Conservation (phyloP, 37 sponge, comb jelly and placozoan genomes). For the Chondrilla cf. caribensis region DNA sequence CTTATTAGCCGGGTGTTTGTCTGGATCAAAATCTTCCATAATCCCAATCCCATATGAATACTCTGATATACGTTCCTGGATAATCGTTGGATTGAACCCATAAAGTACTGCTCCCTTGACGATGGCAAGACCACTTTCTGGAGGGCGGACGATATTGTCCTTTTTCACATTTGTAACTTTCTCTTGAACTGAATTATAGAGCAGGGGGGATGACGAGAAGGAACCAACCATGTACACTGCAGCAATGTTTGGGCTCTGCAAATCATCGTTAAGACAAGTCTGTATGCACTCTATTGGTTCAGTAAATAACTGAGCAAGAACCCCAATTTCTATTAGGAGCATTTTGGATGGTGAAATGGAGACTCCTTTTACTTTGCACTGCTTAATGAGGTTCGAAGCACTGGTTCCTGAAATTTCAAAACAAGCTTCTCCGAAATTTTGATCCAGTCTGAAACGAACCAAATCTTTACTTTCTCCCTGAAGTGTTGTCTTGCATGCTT, state of each 20-base stretch:
- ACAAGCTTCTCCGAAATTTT: neutral
- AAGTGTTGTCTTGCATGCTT: neutral
- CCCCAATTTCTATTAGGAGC: neutral
- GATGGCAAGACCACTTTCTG: conserved; percentile 7
- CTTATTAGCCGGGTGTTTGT: neutral
- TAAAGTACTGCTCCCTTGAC: conserved; percentile 1
- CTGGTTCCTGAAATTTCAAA: neutral
- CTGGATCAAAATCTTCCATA: neutral
- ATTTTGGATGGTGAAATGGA: no score
- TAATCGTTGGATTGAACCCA: neutral
- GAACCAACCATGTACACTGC: conserved; percentile 23
- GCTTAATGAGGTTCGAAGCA: neutral
- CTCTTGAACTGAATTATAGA: neutral
- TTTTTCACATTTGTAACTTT: neutral
- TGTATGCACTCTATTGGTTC: neutral
- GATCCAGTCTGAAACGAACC: neutral
- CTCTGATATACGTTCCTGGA: neutral
- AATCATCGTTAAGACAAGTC: neutral
- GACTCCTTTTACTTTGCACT: neutral
- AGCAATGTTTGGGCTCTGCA: neutral
- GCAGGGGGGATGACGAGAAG: neutral
- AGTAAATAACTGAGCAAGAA: neutral
- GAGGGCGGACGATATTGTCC: conserved; percentile 4
- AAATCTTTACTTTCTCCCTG: neutral
- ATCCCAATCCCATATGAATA: neutral